These are phyloP conservation scores for Kryptolebias ocellatus DNA, from an alignment of 2,797 vertebrate species.

Conservation along the genomic window DNA sequence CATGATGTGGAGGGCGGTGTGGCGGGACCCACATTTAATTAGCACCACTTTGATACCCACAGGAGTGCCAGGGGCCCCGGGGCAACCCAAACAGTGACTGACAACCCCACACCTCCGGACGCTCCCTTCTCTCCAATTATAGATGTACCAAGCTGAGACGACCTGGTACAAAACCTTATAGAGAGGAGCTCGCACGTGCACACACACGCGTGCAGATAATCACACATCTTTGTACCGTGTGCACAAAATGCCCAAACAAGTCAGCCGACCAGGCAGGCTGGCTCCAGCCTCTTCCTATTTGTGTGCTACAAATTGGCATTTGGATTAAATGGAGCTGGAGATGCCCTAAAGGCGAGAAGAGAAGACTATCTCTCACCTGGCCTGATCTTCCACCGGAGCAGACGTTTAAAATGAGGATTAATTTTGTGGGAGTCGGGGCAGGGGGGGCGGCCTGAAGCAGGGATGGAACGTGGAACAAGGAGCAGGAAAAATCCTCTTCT, in stretches of 20 bases:
- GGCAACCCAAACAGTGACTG: constrained; percentile 99
- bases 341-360: constrained; percentile 79
- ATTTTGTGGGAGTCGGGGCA: constrained; percentile 48
- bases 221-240: constrained; percentile 60
- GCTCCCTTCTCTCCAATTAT: constrained; percentile 99
- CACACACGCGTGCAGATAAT: constrained; percentile 27
- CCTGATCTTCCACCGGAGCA: constrained; percentile 74
- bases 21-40: constrained; percentile 99
- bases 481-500: constrained; percentile 36
- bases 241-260: constrained; percentile 77
- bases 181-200: constrained; percentile 20
- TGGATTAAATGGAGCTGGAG: constrained; percentile 94
- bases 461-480: constrained; percentile 18
- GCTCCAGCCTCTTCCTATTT: constrained; percentile 84
- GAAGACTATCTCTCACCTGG: constrained; percentile 79
- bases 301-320: constrained; percentile 97
- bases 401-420: constrained; percentile 88
- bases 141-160: constrained; percentile 87
- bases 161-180: constrained; percentile 64
- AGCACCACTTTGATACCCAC: constrained; percentile 99
- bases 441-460: constrained; percentile 2
- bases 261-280: constrained; percentile 78
- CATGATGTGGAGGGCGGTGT: constrained; percentile 93
- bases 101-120: constrained; percentile 94
- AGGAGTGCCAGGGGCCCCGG: constrained; percentile 96